Evolutionary conservation across 2,888 invertebrate genomes (phyloP).

Genomic region (Prosapia bicincta): DNA sequence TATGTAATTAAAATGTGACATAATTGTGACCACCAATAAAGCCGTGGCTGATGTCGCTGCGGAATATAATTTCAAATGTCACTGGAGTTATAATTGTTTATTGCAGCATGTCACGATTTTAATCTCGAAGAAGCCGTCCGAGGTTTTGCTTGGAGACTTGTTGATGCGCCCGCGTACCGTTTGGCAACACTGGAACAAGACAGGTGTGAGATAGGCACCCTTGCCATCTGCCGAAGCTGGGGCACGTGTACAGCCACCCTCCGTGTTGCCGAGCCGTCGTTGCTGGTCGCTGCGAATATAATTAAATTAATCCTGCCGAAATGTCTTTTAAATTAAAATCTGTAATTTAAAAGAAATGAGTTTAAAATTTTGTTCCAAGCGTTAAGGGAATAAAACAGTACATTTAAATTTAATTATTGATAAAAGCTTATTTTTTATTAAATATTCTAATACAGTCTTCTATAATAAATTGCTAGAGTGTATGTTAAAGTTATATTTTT

Average conservation of each 20-base stretch:
- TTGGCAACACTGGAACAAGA: not conserved
- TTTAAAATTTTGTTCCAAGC: too few species aligned
- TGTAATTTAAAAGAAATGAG: too few species aligned
- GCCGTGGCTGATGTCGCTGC: not conserved
- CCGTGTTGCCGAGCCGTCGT: not conserved
- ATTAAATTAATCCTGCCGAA: not conserved
- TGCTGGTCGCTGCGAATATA: too few species aligned
- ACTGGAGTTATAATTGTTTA: not conserved
- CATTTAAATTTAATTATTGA: too few species aligned
- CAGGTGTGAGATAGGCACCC: conserved; percentile 2
- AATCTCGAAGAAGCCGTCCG: not conserved
- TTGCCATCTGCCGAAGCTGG: not conserved
- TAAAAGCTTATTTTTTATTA: too few species aligned
- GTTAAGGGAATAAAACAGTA: too few species aligned
- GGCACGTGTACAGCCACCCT: not conserved
- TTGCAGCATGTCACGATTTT: not conserved
- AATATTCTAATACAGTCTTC: too few species aligned
- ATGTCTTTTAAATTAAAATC: too few species aligned
- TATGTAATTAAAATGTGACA: not conserved
- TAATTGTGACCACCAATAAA: not conserved
- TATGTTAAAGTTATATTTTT: too few species aligned
- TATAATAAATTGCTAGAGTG: too few species aligned
- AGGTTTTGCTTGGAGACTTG: not conserved
- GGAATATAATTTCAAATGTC: not conserved
- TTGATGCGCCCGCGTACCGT: not conserved